Percentiles rank a stretch among this genome's conserved stretches.
Evolutionary conservation across 2,797 vertebrate species (phyloP).

Genomic region (Esox masquinongy): DNA sequence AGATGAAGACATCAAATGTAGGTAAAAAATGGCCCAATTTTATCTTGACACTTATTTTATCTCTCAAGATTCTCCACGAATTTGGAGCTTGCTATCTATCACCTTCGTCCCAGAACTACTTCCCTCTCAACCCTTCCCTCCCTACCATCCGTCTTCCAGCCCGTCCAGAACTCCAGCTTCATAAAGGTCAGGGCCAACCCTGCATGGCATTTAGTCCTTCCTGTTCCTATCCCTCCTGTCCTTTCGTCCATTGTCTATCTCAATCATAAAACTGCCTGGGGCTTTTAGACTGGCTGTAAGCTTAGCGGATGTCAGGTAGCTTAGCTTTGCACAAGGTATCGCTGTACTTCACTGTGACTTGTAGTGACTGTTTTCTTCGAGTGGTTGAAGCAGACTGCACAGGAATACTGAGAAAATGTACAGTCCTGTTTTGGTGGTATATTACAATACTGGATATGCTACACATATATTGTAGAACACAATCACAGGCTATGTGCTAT

Average conservation of each 20-base stretch:
- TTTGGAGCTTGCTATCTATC: background rate
- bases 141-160: background rate
- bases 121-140: background rate
- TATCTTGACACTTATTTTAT: too few relatives aligned
- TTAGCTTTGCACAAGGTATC: background rate
- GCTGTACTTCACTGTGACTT: background rate
- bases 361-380: background rate
- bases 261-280: background rate
- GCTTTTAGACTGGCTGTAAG: background rate
- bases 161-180: background rate
- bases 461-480: too few relatives aligned
- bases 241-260: background rate
- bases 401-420: too few relatives aligned
- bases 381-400: too few relatives aligned
- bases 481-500: too few relatives aligned
- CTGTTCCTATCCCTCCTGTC: background rate
- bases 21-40: too few relatives aligned
- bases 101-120: background rate
- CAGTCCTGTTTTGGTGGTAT: too few relatives aligned
- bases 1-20: too few relatives aligned
- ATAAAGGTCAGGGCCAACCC: slow-evolving; percentile 3
- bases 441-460: too few relatives aligned
- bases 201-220: background rate
- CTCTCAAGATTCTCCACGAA: background rate
- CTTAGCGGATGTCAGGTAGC: background rate